These are phyloP conservation scores for Lathronympha strigana DNA, from an alignment of 2,888 invertebrate species.

Conservation along the genomic window DNA sequence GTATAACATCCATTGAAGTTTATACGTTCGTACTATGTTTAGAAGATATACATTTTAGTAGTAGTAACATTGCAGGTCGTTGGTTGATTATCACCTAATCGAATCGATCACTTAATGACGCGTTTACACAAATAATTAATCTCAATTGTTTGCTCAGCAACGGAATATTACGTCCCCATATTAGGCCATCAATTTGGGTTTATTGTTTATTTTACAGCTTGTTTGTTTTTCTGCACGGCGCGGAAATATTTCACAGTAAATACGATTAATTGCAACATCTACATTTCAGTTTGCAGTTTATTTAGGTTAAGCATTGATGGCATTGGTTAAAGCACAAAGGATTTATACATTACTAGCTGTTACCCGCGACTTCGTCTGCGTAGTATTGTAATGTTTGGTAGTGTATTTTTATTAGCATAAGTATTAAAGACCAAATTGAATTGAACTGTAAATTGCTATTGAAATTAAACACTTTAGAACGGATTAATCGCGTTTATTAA, in stretches of 20 bases:
- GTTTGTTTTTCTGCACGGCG: slow-evolving; percentile 7
- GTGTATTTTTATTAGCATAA: too few relatives aligned
- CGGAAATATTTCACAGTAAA: slow-evolving; percentile 8
- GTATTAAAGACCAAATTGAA: too few relatives aligned
- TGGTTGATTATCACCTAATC: slow-evolving; percentile 1
- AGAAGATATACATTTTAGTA: not conserved
- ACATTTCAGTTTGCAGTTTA: not conserved
- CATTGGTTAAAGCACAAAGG: too few relatives aligned
- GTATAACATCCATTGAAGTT: too few relatives aligned
- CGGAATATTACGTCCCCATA: slow-evolving; percentile 16
- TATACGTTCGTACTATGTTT: not conserved
- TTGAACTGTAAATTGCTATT: too few relatives aligned
- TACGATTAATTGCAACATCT: not conserved
- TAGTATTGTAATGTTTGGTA: too few relatives aligned
- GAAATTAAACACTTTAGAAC: too few relatives aligned
- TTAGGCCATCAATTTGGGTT: slow-evolving; percentile 12
- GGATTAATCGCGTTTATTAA: too few relatives aligned
- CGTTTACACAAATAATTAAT: slow-evolving; percentile 33
- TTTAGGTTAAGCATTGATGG: not conserved
- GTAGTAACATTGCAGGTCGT: not conserved
- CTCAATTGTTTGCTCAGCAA: slow-evolving; percentile 27
- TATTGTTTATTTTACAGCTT: slow-evolving; percentile 15
- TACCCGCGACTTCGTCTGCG: too few relatives aligned
- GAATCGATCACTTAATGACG: slow-evolving; percentile 26
- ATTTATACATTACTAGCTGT: too few relatives aligned